Base-by-base conservation (phyloP, 1,140 invertebrate species). In the Drosophila grimshawi region DNA sequence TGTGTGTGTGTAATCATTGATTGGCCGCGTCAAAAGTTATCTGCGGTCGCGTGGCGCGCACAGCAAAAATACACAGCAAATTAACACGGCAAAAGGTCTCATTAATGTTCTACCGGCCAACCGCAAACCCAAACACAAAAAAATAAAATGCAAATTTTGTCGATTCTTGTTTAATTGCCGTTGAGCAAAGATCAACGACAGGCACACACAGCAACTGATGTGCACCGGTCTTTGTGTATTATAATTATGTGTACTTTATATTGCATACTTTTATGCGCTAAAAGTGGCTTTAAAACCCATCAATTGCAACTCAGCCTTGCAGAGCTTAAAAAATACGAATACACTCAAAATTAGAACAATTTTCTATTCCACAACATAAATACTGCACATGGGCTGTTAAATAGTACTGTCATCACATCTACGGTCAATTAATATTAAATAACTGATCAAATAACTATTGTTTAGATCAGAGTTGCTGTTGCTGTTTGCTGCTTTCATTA, bases 1-100 rank as follows among this genome's bases (percentile, higher is more conserved):
- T 35, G 55, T 43, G 27, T 30, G 64, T 57, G 64, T 85, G 66
- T 79, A 88, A 86, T 82, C 88, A 86, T 88, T 82, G 83, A 82
- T 79, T 76, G 64, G 46, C 64, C 59, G 6, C 46, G 19, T 33
- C 49, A 65, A 55, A 59, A 66, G 63, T 72, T 67, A 67, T 72
- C 32, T 19, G 63, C 48, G 69, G 63, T 72, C 48, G 63, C 52
- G 35, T 53, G n/a, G 19, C 39, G 39, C 46, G 37, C 49, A 27
- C 53, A 33, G 37, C 62, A 35, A 41, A 67, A 33, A 46, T 4
- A 39, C 33, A 52, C 45, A 46, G 48, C 67, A 88, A 86, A 86
- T 86, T 82, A 86, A 82, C 80, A 77, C 46, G 53, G 62, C 55
- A 73, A 77, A 86, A 78, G 69, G 63, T 76, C 35, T 88, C 85